Base-by-base conservation (phyloP, 2,113 vertebrate genomes). In the Hemichromis elongatus region DNA sequence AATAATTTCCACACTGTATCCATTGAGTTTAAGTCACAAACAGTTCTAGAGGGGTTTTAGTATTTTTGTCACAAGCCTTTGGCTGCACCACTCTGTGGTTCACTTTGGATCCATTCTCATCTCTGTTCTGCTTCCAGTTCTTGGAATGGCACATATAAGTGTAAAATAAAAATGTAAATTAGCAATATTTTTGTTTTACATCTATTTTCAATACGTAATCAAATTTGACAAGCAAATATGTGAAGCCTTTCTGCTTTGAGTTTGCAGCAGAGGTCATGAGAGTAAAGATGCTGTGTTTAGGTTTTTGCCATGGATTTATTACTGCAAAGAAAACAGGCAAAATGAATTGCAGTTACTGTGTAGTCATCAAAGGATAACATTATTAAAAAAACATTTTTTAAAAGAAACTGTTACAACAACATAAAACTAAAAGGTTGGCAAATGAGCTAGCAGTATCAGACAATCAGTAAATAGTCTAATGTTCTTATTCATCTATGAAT, bases 11-110 rank as follows among this genome's bases (percentile, higher is more conserved):
- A 80, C 75, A 59, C 63, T 37, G 45, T 54, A 86, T 84, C 52
- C 78, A 79, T 6, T 40, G 19, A 85, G 61, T 68, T 66, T 16
- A 91, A 77, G 88, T 79, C 53, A 45, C 82, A 80, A 75, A 81
- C 14, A 18, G 42, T 83, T 93, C 86, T 78, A 90, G 68, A 73
- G 78, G 86, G 56, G 18, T 56, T 88, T 85, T 8, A 52, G 77
- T 83, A 86, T 84, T 90, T 92, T 83, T 81, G 83, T 90, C 86
- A 63, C 79, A 80, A 86, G 82, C 56, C 85, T 81, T 87, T 87
- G 91, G 81, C 88, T 53, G 82, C 81, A 68, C 42, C 9, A 5
- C 33, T 83, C 66, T 81, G 82, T 19, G 80, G 86, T 85, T 90
- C 52, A 52, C n/a, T 45, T 73, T 93, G 81, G 90, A 88, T 83